Base-by-base conservation (phyloP, 2,888 invertebrate species). In the Sminthurinus aureus region DNA sequence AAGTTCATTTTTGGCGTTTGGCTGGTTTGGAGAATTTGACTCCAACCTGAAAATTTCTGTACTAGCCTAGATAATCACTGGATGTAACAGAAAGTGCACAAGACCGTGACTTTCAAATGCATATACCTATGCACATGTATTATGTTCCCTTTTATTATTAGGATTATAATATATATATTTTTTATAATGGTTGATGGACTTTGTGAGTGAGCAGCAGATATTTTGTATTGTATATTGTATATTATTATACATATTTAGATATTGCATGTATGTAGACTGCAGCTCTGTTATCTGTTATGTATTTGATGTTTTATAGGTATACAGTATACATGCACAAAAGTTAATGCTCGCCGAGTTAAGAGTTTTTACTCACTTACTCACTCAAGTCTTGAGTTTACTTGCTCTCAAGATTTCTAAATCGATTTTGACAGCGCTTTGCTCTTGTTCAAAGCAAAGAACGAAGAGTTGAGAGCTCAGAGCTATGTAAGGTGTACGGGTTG, bases 351-450 rank as follows among this genome's bases (percentile, higher is more conserved):
- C 6, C 38, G 38, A 38, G 38, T 38, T 38, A 38, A 38, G 38
- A 38, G 38, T 38, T 38, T 38, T 58, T 58, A 58, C 58, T 58
- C 58, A 2, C 58, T 15, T 18, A 9, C 9, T 52, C 52, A 13
- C 52, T 58, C 18, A 6, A 38, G 6, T 38, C 38, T 38, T 38
- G 38, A 38, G 38, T 38, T 38, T 38, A 38, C 38, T 38, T 38
- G 38, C 58, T 58, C 58, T 58, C 58, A 58, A 58, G 18, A 24
- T 71, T 71, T 71, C 71, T 12, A 71, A 24, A 71, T 71, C 71
- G 20, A 20, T 71, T 20, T 71, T 71, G 24, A 71, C 20, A 71
- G 71, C 20, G 4, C 66, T 66, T 66, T 66, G 66, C 66, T 66
- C 66, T 66, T 66, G 66, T 1, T 66, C 20, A 20, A 4, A 66